A percentile compares a stretch with the other conserved stretches of the same genome.
phyloP scores from a whole-genome alignment of 2,797 vertebrate genomes.

The Lophotriccus pileatus region DNA sequence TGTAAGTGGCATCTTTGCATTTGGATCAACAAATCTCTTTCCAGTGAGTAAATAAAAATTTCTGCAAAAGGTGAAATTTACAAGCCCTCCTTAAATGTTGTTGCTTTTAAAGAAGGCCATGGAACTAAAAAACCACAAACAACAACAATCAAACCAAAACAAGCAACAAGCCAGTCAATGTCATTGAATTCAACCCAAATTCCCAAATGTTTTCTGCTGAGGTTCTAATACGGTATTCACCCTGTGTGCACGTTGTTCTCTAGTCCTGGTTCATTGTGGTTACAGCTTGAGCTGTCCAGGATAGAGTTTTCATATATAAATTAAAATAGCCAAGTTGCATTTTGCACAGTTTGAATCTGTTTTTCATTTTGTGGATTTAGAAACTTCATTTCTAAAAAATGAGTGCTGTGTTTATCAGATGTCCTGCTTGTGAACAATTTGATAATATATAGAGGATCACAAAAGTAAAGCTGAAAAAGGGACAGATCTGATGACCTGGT shows the following conservation, averaged over 20 bases:
- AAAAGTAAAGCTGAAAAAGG: neutral
- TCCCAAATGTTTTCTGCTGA: neutral
- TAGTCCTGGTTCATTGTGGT: neutral
- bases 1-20: neutral
- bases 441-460: neutral
- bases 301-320: neutral
- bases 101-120: neutral
- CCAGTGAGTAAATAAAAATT: neutral
- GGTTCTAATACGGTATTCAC: neutral
- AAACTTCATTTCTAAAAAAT: neutral
- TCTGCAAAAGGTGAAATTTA: neutral
- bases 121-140: neutral
- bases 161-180: neutral
- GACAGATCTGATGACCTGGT: neutral
- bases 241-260: neutral
- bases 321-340: neutral
- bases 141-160: neutral
- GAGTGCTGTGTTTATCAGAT: fast-evolving
- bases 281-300: neutral
- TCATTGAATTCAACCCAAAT: neutral
- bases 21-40: neutral
- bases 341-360: neutral
- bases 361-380: constrained; percentile 1
- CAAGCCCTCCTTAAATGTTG: neutral
- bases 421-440: neutral